A percentile compares a stretch with the other conserved stretches of the same genome.
Evolutionary conservation across 2,888 invertebrate genomes (phyloP).

Genomic region (Orthosia gothica): DNA sequence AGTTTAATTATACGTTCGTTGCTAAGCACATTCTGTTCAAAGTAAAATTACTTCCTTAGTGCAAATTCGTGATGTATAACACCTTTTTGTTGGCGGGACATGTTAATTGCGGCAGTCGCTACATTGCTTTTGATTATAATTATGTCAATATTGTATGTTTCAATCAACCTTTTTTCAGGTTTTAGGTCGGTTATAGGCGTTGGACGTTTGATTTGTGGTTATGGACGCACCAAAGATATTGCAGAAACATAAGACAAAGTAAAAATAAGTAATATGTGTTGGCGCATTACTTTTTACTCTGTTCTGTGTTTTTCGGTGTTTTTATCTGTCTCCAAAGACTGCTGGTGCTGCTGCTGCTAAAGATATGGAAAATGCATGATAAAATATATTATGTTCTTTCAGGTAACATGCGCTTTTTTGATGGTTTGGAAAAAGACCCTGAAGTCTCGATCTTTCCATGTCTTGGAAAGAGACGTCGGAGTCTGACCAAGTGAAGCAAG

Average conservation of each 20-base stretch:
- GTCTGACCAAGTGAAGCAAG: not conserved
- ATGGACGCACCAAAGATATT: not conserved
- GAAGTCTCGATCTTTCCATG: too few species aligned
- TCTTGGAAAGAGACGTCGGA: too few species aligned
- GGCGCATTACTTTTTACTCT: too few species aligned
- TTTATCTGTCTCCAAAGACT: too few species aligned
- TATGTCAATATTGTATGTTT: not conserved
- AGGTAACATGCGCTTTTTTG: too few species aligned
- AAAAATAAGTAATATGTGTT: too few species aligned
- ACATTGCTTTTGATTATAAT: conserved; percentile 16
- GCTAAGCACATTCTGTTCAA: conserved; percentile 43
- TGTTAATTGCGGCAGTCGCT: conserved; percentile 37
- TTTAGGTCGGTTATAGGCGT: not conserved
- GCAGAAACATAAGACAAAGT: not conserved
- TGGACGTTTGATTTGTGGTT: not conserved
- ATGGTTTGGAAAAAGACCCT: too few species aligned
- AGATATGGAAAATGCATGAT: too few species aligned
- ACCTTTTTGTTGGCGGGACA: conserved; percentile 34
- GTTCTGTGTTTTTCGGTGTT: too few species aligned
- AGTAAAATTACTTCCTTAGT: conserved; percentile 67
- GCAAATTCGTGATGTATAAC: conserved; percentile 64
- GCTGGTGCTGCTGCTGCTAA: too few species aligned
- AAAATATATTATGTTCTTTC: too few species aligned
- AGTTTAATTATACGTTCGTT: conserved; percentile 50
- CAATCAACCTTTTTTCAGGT: not conserved